Evolutionary conservation across 2,888 invertebrate genomes (phyloP), one percentile per base, ranked within the genome.

Genomic region (Sminthurides aquaticus): DNA sequence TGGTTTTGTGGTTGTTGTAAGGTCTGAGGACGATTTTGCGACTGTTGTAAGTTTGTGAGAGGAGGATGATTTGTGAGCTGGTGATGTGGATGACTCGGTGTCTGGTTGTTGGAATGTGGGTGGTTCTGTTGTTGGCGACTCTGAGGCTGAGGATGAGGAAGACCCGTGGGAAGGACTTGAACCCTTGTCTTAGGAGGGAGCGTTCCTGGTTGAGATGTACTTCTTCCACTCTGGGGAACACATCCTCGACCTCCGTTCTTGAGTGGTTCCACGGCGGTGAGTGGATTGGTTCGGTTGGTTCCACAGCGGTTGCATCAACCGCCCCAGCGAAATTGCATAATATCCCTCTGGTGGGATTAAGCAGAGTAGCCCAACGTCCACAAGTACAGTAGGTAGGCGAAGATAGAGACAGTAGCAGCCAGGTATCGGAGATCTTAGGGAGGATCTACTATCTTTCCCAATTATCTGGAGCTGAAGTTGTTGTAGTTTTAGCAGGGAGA

Each of bases 231-330:
- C 15, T 34, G 63, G 54, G 58, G 66, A 64, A 63, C 59, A 60
- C 63, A 54, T 49, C 59, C 52, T 64, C 57, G 59, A 56, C 55
- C 57, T 56, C 57, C n/a, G 24, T 24, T 58, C 28, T 25, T 60
- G 52, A 58, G 62, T 56, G 68, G 57, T 64, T 69, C 68, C 68
- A 69, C 68, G 26, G 60, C 49, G 24, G 5, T 34, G 43, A 34
- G 43, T 11, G n/a, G n/a, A n/a, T n/a, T n/a, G n/a, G n/a, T n/a
- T n/a, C n/a, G n/a, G n/a, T n/a, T n/a, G n/a, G 15, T 34, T 34
- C 8, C 43, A 34, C 43, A 34, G 43, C 43, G 43, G 43, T 15
- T 34, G 43, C 43, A 34, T 34, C 43, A 34, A 34, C 43, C 43
- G 43, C 43, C 43, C n/a, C n/a, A n/a, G 43, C 5, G 43, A 5